A percentile compares a stretch with the other conserved stretches of the same genome.
phyloP scores from a whole-genome alignment of 2,888 invertebrate species.

The Callyntrura sp. region DNA sequence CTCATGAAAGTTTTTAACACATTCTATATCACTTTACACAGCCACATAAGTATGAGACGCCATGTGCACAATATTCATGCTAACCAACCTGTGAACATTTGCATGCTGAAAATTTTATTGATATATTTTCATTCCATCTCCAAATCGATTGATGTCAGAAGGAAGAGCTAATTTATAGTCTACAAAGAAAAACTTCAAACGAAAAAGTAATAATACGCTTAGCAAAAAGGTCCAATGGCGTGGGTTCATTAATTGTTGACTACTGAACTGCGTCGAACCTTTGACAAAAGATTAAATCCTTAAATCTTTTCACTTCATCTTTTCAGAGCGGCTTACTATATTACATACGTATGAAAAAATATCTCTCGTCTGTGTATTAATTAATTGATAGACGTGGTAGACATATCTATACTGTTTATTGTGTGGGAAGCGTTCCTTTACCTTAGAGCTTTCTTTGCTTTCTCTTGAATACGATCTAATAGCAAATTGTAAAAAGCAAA shows the following conservation, averaged over 20 bases:
- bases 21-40: background rate
- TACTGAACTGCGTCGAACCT: no score
- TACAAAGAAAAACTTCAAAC: background rate
- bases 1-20: conserved; percentile 26
- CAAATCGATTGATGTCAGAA: conserved; percentile 37
- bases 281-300: no score
- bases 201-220: background rate
- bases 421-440: no score
- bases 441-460: background rate
- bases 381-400: no score
- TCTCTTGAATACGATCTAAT: background rate
- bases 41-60: background rate
- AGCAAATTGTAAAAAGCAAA: no score
- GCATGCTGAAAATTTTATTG: conserved; percentile 36
- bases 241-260: background rate
- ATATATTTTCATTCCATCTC: background rate
- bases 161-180: background rate
- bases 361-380: no score
- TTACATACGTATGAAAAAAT: no score
- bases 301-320: no score
- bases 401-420: no score
- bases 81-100: background rate
- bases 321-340: no score
- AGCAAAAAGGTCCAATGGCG: no score
- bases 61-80: background rate